phyloP scores from a whole-genome alignment of 2,797 vertebrate genomes.

The Sebastes oblongus region DNA sequence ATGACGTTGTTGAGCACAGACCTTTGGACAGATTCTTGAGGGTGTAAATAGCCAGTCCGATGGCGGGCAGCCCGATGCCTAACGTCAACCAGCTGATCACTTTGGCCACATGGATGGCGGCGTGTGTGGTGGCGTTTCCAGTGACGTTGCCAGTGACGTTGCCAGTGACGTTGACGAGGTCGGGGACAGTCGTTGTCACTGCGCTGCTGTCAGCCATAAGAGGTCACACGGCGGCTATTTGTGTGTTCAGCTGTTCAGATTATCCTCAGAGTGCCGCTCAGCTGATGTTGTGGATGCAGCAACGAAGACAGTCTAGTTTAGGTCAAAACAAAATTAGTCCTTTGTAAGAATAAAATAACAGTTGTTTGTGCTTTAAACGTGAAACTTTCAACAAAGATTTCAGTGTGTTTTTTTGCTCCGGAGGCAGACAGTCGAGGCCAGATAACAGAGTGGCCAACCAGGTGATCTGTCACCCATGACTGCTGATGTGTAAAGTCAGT shows the following conservation, averaged over 20 bases:
- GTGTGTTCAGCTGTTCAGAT: slow-evolving; percentile 41
- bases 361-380: too few species aligned
- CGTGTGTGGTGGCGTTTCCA: background rate
- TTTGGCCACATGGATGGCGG: slow-evolving; percentile 9
- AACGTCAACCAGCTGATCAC: slow-evolving; percentile 72
- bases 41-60: slow-evolving; percentile 69
- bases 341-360: background rate
- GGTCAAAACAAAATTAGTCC: background rate
- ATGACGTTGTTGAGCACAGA: slow-evolving; percentile 2
- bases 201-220: slow-evolving; percentile 38
- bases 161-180: background rate
- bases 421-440: background rate
- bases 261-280: background rate
- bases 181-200: background rate
- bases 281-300: background rate
- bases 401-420: background rate
- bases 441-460: background rate
- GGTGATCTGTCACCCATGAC: background rate
- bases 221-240: slow-evolving; percentile 25
- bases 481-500: background rate
- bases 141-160: background rate
- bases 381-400: background rate
- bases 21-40: slow-evolving; percentile 73
- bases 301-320: background rate
- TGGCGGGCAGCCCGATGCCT: slow-evolving; percentile 66